A percentile compares a stretch with the other conserved stretches of the same genome.
Evolutionary conservation across 2,888 invertebrate genomes (phyloP).

Genomic region (Drosophila lutescens): DNA sequence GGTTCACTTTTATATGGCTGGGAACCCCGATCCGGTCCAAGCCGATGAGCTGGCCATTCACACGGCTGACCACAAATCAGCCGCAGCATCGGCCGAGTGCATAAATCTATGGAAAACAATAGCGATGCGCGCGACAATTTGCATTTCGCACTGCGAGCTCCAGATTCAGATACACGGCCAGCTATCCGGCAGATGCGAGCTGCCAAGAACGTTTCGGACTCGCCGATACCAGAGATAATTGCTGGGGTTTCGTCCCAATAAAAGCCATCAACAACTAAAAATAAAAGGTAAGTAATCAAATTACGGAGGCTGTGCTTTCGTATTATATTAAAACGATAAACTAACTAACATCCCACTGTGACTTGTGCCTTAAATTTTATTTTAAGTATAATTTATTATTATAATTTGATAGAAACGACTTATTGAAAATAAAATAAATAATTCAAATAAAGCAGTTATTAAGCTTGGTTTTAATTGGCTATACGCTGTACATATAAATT

Average conservation of each 20-base stretch:
- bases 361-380: too few relatives aligned
- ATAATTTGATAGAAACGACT: too few relatives aligned
- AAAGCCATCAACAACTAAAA: neutral
- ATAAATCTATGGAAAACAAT: slow-evolving; percentile 54
- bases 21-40: too few relatives aligned
- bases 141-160: slow-evolving; percentile 28
- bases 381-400: too few relatives aligned
- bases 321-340: too few relatives aligned
- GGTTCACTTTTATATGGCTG: slow-evolving; percentile 33
- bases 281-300: too few relatives aligned
- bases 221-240: neutral
- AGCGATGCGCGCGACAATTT: slow-evolving; percentile 23
- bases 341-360: too few relatives aligned
- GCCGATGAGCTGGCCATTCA: slow-evolving; percentile 17
- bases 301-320: too few relatives aligned
- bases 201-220: neutral
- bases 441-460: too few relatives aligned
- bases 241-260: neutral
- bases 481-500: too few relatives aligned
- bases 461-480: too few relatives aligned
- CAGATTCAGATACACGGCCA: neutral
- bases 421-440: too few relatives aligned
- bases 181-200: slow-evolving; percentile 9
- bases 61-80: slow-evolving; percentile 61
- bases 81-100: slow-evolving; percentile 31